Base-by-base conservation (phyloP, 2,888 invertebrate genomes). In the Slavum lentiscoides region DNA sequence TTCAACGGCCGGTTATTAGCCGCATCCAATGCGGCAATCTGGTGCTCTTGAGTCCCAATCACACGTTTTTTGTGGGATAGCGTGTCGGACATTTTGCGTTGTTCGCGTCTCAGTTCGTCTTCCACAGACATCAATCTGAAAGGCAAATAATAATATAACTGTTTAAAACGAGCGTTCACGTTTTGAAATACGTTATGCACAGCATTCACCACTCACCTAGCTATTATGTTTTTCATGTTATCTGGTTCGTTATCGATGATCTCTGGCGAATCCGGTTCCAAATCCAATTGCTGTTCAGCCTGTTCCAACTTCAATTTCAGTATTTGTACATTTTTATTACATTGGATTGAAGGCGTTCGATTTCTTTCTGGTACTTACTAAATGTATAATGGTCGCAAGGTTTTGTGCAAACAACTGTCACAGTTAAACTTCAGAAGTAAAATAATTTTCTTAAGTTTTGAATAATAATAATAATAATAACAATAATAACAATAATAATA, bases 291-390 rank as follows among this genome's bases (percentile, higher is more conserved):
- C 84, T 70, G 90, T 84, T 92, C 91, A 77, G 91, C 91, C 75
- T 91, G 90, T 82, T 91, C 90, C 82, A 93, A 86, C 83, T 92
- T 90, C 82, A 90, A 89, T 19, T 92, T 90, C 83, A 93, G 86
- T 83, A 91, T 87, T 76, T 93, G 93, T 85, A 95, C 91, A n/a
- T n/a, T n/a, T n/a, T n/a, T n/a, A n/a, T n/a, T n/a, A n/a, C n/a
- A 83, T 93, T 93, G 86, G 91, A 91, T 86, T 93, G 92, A 85
- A 95, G 88, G 87, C 92, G 89, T 87, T 91, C 90, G 84, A 94
- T 92, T 88, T 95, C 94, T 84, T 92, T 91, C 88, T 95, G 94
- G 85, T 94, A 94, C n/a, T n/a, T n/a, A n/a, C 91, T 94, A 89
- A 23, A 83, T 82, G 64, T 94, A 89, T 13, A 83, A 15, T 11